Evolutionary conservation across 2,888 invertebrate species (phyloP), one percentile per base, ranked within the genome.

Genomic region (Xiphydria camelus): DNA sequence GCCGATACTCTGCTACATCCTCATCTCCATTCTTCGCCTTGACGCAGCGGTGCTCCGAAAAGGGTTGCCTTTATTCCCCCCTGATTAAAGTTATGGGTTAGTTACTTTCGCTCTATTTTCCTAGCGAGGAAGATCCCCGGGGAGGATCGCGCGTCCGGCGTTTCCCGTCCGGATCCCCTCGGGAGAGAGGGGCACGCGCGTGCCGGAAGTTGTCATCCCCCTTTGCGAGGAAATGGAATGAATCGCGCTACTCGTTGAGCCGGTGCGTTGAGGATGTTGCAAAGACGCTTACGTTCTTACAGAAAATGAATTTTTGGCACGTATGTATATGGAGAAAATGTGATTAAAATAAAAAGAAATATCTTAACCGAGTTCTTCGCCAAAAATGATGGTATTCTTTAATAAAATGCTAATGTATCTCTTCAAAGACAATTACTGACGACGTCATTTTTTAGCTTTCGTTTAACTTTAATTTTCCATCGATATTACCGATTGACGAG

Each of bases 1-100:
- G 73, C 75, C 74, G 73, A 74, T 75, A 75, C 75, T 74, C 73
- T 63, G 74, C 73, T 73, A 75, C 74, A 75, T 74, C 73, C 75
- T 75, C 75, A 74, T 75, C 73, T 74, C 72, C 66, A 74, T 75
- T 75, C 74, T 74, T 70, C 72, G 71, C 66, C 68, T 74, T 72
- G 74, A 73, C 57, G 55, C 53, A 55, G 55, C 57, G 47, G 41
- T 54, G 61, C 59, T 55, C 57, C 65, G 59, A 64, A 62, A 66
- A 61, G 66, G 62, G 64, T 69, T 68, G 68, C 64, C 60, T 71
- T 70, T 70, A 69, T 71, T 69, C 70, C 64, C 60, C 61, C 65
- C 67, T 73, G 70, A 74, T 74, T 73, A 72, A 71, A 74, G 70
- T 71, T 68, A 73, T 73, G 67, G 71, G 66, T 62, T n/a, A n/a